phyloP scores from a whole-genome alignment of 2,113 vertebrate genomes.

The Leptobrachium ailaonicum region DNA sequence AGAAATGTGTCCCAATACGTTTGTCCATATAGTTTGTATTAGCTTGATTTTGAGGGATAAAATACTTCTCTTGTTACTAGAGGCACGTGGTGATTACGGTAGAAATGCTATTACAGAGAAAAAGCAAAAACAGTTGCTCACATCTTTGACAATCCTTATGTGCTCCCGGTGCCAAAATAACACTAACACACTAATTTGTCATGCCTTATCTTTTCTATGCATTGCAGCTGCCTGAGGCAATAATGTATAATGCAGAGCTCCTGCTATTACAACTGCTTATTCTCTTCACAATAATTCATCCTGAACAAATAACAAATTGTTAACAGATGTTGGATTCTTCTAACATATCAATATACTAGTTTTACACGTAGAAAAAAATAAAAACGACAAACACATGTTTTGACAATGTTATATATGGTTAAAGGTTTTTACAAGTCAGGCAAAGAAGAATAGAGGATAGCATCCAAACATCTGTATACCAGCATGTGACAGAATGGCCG shows the following conservation, averaged over 20 bases:
- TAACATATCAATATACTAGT: conserved; percentile 35
- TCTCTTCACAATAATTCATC: conserved; percentile 21
- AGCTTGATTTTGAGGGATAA: not conserved
- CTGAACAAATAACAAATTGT: conserved; percentile 21
- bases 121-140: not conserved
- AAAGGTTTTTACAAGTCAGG: not conserved
- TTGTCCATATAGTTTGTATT: not conserved
- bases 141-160: not conserved
- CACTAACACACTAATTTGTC: conserved; percentile 4
- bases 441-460: no score
- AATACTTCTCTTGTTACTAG: no score
- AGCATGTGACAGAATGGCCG: no score
- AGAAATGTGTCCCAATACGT: not conserved
- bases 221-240: conserved; percentile 26
- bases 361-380: conserved; percentile 32
- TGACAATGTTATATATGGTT: not conserved
- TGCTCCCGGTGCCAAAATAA: not conserved
- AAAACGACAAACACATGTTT: conserved; percentile 17
- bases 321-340: conserved; percentile 34
- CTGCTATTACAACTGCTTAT: conserved; percentile 20
- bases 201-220: conserved; percentile 26
- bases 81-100: no score
- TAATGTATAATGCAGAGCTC: conserved; percentile 28
- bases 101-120: no score
- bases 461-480: no score